A percentile compares a stretch with the other conserved stretches of the same genome.
These are phyloP conservation scores for Cygnus olor DNA, from an alignment of 2,797 vertebrate species.

Conservation along the genomic window DNA sequence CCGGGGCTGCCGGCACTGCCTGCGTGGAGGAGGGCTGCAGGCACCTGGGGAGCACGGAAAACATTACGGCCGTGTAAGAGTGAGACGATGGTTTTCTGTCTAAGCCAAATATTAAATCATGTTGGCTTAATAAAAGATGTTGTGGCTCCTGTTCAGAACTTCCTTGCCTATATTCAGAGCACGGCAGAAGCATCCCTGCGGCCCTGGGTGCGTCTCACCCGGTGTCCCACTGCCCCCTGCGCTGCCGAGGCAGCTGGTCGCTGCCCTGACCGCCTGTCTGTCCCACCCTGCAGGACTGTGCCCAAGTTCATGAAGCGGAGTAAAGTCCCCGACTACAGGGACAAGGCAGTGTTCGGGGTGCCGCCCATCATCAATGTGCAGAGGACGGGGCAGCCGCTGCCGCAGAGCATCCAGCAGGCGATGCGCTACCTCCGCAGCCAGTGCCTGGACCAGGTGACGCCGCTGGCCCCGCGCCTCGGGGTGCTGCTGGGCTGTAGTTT, in stretches of 20 bases:
- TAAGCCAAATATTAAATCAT: background rate
- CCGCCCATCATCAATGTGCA: conserved; percentile 84
- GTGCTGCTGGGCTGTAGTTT: background rate
- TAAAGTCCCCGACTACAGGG: conserved; percentile 85
- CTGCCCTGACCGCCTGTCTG: background rate
- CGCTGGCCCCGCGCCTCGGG: accelerated
- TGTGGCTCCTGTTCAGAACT: background rate
- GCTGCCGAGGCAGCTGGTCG: accelerated
- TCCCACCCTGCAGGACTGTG: conserved; percentile 78
- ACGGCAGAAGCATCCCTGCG: accelerated
- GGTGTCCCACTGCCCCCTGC: background rate
- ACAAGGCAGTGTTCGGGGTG: conserved; percentile 86
- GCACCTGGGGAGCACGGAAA: background rate
- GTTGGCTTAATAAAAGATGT: background rate
- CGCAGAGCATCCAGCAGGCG: conserved; percentile 90
- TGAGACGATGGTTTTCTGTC: background rate
- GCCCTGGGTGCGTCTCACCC: accelerated
- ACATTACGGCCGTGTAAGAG: background rate
- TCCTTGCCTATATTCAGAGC: background rate
- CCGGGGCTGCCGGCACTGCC: background rate
- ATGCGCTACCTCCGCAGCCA: conserved; percentile 87
- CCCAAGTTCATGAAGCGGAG: conserved; percentile 90
- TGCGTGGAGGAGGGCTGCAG: background rate
- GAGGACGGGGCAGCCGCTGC: conserved; percentile 85
- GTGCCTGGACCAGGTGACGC: conserved; percentile 86